Conservation (phyloP, 2,888 invertebrate species). For the Pheosia gnoma region DNA sequence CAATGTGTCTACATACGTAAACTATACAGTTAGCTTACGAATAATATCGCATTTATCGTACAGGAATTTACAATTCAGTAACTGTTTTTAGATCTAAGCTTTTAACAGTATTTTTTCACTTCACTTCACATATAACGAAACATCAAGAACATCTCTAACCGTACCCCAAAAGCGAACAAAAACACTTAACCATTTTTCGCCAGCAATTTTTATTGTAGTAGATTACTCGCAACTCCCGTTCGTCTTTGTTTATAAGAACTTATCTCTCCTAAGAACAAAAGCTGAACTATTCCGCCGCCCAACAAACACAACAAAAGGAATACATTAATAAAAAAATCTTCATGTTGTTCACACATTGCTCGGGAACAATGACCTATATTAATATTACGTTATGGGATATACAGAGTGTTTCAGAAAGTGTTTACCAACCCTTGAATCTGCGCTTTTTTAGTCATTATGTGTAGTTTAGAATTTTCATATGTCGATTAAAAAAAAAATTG, state of each 20-base stretch:
- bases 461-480: too few relatives aligned
- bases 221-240: constrained; percentile 29
- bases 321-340: constrained; percentile 36
- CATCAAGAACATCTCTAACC: too few relatives aligned
- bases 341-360: constrained; percentile 22
- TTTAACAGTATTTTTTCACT: not conserved
- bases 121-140: not conserved
- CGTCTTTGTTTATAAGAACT: constrained; percentile 32
- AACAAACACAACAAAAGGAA: constrained; percentile 30
- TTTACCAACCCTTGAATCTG: too few relatives aligned
- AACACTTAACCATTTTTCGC: not conserved
- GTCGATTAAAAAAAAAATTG: too few relatives aligned
- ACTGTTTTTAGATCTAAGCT: not conserved
- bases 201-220: constrained; percentile 10
- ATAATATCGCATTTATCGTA: too few relatives aligned
- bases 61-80: not conserved
- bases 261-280: constrained; percentile 35
- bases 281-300: constrained; percentile 32
- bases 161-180: not conserved
- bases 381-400: too few relatives aligned
- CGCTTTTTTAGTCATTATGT: too few relatives aligned
- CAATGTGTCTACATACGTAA: too few relatives aligned
- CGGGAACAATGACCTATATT: not conserved
- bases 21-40: too few relatives aligned
- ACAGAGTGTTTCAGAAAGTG: too few relatives aligned